phyloP scores from a whole-genome alignment of 2,797 vertebrate species.

The Danio aesculapii region DNA sequence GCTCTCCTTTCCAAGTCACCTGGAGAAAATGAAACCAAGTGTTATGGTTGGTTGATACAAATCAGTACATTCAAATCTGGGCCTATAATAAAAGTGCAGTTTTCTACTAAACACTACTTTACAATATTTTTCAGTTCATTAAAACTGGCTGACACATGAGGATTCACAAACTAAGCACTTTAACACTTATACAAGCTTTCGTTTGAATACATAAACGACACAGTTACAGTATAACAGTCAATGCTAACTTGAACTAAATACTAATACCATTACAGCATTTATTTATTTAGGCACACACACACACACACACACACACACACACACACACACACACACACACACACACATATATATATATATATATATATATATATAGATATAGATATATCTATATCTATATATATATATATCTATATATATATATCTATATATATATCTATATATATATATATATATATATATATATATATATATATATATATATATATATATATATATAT shows the following conservation, averaged over 20 bases:
- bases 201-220: neutral
- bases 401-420: no score
- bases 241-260: neutral
- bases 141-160: neutral
- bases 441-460: no score
- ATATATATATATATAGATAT: no score
- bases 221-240: neutral
- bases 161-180: neutral
- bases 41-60: neutral
- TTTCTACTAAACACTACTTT: neutral
- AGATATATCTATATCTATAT: no score
- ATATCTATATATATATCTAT: no score
- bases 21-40: slow-evolving; percentile 59
- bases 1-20: slow-evolving; percentile 90
- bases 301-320: no score
- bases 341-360: no score
- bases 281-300: neutral
- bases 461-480: no score
- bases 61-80: no score
- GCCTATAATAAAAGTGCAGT: neutral
- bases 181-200: neutral
- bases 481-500: no score
- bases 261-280: neutral
- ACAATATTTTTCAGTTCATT: neutral
- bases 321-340: no score